These are phyloP conservation scores for Podabrus alpinus DNA, from an alignment of 2,888 invertebrate genomes.

Conservation along the genomic window DNA sequence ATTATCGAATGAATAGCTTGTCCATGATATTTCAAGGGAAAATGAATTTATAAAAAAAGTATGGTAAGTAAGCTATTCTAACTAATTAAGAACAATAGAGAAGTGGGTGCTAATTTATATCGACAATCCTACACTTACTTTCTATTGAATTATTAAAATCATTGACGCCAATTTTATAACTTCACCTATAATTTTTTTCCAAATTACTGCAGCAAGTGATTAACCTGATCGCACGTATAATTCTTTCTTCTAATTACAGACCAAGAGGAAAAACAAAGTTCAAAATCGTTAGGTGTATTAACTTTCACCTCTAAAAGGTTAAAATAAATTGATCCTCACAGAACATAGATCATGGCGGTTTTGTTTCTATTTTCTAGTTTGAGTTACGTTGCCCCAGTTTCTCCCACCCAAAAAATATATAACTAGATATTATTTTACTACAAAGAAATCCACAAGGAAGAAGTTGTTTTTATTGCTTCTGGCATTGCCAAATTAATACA, in stretches of 20 bases:
- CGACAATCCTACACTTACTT: background rate
- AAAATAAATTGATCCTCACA: conserved; percentile 15
- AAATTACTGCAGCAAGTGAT: background rate
- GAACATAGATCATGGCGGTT: background rate
- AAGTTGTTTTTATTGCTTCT: background rate
- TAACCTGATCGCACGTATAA: background rate
- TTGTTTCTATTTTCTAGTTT: background rate
- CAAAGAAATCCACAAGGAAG: conserved; percentile 8
- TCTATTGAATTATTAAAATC: background rate
- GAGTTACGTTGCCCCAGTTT: background rate
- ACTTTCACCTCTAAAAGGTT: conserved; percentile 31
- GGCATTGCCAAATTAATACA: conserved; percentile 11
- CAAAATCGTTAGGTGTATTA: conserved; percentile 21
- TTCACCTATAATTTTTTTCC: background rate
- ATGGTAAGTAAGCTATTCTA: background rate
- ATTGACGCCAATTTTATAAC: background rate
- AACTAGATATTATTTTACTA: background rate
- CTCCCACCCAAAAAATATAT: background rate
- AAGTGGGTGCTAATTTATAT: background rate
- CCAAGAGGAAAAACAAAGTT: conserved; percentile 17
- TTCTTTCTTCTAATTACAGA: background rate
- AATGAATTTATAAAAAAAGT: background rate
- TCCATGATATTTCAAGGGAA: background rate
- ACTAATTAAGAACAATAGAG: background rate
- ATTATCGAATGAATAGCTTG: background rate